Evolutionary conservation across 2,888 invertebrate species (phyloP), one percentile per base, ranked within the genome.

Genomic region (Dryomyza anilis): DNA sequence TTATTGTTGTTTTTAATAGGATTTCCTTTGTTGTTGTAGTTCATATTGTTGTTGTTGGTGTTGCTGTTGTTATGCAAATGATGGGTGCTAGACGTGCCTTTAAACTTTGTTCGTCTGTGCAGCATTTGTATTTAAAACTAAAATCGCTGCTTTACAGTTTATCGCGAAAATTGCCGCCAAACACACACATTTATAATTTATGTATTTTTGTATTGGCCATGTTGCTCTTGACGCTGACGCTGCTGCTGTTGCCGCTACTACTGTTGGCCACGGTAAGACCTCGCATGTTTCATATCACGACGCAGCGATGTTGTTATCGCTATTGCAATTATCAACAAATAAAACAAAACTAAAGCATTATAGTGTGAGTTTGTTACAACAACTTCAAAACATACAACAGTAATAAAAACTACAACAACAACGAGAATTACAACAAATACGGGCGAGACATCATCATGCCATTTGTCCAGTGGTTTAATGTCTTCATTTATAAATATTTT

Each of bases 251-350:
- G 25, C 23, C 25, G 56, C 52, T 39, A n/a, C 39, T 12, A 1
- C 1, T 27, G 56, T 43, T 39, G 56, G 39, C 33, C 43, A 27
- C 27, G 33, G 23, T 59, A 59, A 48, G 33, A n/a, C 43, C 43
- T 59, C 48, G 59, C 46, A 48, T 59, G 59, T 48, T 30, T 21
- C 48, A 48, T 59, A 59, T 48, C 59, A 59, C 48, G 59, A 33
- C 59, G 30, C 19, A 39, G n/a, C 39, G 39, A 39, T n/a, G n/a
- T n/a, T 19, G 39, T 57, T 43, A 57, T 57, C 27, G 57, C 29
- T 57, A 25, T 19, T 27, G 16, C 39, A 27, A 57, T 57, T 57
- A 57, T 12, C 12, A 57, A 57, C 43, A 25, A 57, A 57, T 23
- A 16, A 21, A 36, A 6, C 14, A 6, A 56, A 21, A n/a, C 56